Evolutionary conservation across 2,797 vertebrate species (phyloP).

Genomic region (Sebastes cheni): DNA sequence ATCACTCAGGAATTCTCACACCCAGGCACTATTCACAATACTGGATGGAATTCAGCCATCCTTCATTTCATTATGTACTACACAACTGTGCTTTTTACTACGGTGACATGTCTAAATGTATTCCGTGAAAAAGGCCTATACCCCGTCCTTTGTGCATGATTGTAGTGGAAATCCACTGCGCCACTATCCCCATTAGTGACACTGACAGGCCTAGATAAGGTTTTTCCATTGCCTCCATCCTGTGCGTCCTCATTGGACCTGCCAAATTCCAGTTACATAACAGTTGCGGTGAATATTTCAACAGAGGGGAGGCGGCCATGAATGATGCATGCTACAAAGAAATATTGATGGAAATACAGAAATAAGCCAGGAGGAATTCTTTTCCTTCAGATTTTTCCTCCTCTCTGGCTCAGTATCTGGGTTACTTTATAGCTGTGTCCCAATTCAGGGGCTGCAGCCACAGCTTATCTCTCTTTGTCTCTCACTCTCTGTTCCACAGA

Average conservation of each 20-base stretch:
- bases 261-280: conserved; percentile 56
- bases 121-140: background rate
- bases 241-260: background rate
- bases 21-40: no score
- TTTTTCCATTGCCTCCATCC: background rate
- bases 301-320: background rate
- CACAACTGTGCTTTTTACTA: no score
- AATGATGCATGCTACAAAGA: background rate
- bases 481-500: background rate
- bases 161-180: background rate
- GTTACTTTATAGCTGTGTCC: background rate
- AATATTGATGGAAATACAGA: background rate
- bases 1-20: conserved; percentile 11
- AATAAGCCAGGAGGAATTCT: background rate
- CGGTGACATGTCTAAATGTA: no score
- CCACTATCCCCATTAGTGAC: background rate
- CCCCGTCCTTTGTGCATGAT: background rate
- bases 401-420: background rate
- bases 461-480: background rate
- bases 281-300: conserved; percentile 42
- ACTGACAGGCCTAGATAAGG: background rate
- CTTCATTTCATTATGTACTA: no score
- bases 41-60: no score
- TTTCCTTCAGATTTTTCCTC: background rate
- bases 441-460: background rate